These are phyloP conservation scores for Anniella stebbinsi DNA, from an alignment of 2,797 vertebrate genomes.

Conservation along the genomic window DNA sequence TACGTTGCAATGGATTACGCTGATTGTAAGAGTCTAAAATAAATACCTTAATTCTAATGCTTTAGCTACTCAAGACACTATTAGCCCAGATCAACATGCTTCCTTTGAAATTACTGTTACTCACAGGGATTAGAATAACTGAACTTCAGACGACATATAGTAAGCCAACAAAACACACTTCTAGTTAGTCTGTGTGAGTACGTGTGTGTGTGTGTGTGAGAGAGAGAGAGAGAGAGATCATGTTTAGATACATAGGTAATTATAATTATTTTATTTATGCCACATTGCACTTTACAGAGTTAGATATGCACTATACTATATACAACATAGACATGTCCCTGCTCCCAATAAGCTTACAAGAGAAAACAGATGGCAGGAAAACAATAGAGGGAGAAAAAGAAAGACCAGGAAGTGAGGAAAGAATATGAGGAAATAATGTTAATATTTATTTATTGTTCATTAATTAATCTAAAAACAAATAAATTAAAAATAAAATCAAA, in stretches of 20 bases:
- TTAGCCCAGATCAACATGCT: slow-evolving; percentile 1
- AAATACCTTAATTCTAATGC: slow-evolving; percentile 18
- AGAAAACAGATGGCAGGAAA: neutral
- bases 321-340: neutral
- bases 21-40: slow-evolving; percentile 8
- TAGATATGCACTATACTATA: neutral
- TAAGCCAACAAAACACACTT: neutral
- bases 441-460: neutral
- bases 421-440: neutral
- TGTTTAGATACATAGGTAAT: neutral
- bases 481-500: neutral
- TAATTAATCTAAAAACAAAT: too few species aligned
- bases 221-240: neutral
- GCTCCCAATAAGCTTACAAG: too few species aligned
- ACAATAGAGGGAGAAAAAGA: neutral
- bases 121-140: slow-evolving; percentile 2
- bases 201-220: too few species aligned
- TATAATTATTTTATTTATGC: neutral
- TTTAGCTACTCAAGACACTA: slow-evolving; percentile 14
- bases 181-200: too few species aligned
- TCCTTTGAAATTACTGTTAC: slow-evolving; percentile 18
- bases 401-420: neutral
- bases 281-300: neutral
- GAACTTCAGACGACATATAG: neutral
- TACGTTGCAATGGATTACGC: neutral